These are phyloP conservation scores for Corydoras sp. DNA, from an alignment of 2,113 vertebrate species.

Conservation along the genomic window DNA sequence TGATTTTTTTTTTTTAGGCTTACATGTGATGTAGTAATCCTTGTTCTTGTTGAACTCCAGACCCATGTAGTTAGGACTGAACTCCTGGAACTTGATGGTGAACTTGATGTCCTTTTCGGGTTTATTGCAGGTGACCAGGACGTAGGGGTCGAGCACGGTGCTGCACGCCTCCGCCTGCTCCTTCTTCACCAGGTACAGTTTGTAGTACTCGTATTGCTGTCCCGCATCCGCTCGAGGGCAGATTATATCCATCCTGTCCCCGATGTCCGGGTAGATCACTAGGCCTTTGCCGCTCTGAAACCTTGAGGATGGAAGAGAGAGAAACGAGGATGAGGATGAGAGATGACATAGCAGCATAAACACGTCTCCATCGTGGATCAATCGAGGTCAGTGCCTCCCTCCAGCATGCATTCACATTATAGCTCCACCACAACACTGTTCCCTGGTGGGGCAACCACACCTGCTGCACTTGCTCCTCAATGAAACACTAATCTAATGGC, in stretches of 20 bases:
- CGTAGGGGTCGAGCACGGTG: slow-evolving; percentile 79
- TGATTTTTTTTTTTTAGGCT: slow-evolving; percentile 47
- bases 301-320: slow-evolving; percentile 53
- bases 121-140: slow-evolving; percentile 81
- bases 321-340: background rate
- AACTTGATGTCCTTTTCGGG: slow-evolving; percentile 83
- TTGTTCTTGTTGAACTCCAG: slow-evolving; percentile 77
- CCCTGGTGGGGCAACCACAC: no score
- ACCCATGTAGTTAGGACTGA: slow-evolving; percentile 89
- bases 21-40: slow-evolving; percentile 86
- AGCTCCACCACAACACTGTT: no score
- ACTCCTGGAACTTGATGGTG: slow-evolving; percentile 89
- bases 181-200: slow-evolving; percentile 78
- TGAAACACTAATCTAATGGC: no score
- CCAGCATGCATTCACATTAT: no score
- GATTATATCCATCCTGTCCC: slow-evolving; percentile 86
- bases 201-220: slow-evolving; percentile 82
- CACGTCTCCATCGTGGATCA: no score
- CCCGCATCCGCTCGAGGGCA: slow-evolving; percentile 75
- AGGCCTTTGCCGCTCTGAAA: slow-evolving; percentile 78
- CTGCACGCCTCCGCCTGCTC: slow-evolving; percentile 79
- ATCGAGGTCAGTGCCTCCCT: no score
- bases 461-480: no score
- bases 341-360: no score
- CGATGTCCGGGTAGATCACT: slow-evolving; percentile 82